phyloP scores from a whole-genome alignment of 2,113 vertebrate genomes.

The Indicator maculatus region DNA sequence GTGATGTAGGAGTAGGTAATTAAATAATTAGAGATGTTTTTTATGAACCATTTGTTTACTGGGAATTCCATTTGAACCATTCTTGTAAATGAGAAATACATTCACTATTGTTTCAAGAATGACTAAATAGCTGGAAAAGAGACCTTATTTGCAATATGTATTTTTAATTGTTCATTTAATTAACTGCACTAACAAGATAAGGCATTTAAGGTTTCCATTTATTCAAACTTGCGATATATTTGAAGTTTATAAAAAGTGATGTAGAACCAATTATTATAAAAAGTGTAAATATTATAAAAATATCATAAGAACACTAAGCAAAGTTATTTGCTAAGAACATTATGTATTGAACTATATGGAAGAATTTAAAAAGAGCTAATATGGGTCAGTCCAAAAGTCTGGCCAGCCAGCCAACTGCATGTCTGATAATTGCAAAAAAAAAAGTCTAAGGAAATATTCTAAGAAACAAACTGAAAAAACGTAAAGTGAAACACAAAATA shows the following conservation, averaged over 20 bases:
- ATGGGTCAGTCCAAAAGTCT: not conserved
- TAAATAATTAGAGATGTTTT: not conserved
- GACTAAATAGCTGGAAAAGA: not conserved
- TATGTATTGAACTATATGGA: not conserved
- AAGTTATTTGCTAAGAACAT: not conserved
- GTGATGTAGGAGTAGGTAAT: not conserved
- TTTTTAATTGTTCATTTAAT: not conserved
- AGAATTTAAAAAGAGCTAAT: not conserved
- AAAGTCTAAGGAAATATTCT: not conserved
- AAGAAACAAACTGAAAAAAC: not conserved
- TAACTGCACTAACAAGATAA: not conserved
- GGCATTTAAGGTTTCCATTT: not conserved
- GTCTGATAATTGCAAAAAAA: not conserved
- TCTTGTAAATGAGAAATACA: not conserved
- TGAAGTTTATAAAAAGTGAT: not conserved
- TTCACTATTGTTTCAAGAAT: not conserved
- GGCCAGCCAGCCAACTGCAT: not conserved
- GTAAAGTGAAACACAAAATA: too few species aligned
- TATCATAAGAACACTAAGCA: accelerated
- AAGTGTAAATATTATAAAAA: not conserved
- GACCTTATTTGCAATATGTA: not conserved
- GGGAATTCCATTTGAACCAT: not conserved
- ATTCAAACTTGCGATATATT: not conserved
- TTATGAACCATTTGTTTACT: not conserved
- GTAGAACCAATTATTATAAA: not conserved